phyloP scores from a whole-genome alignment of 2,797 vertebrate genomes.

The Neosilurus mollespiculum region DNA sequence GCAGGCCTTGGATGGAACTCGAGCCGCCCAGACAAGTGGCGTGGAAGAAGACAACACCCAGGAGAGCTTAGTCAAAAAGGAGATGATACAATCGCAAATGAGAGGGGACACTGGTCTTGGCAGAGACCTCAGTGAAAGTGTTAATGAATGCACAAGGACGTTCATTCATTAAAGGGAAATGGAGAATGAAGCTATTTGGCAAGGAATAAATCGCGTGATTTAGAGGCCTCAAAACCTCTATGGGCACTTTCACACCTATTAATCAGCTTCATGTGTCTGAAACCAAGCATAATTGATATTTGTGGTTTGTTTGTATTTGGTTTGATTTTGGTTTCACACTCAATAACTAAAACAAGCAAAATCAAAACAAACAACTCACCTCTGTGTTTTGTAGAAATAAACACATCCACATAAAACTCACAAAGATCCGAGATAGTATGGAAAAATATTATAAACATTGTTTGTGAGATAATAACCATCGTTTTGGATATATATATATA shows the following conservation, averaged over 20 bases:
- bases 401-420: neutral
- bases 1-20: constrained; percentile 16
- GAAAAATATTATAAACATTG: neutral
- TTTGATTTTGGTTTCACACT: neutral
- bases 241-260: constrained; percentile 4
- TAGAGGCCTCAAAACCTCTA: neutral
- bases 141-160: constrained; percentile 40
- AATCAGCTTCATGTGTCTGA: neutral
- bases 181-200: constrained; percentile 16
- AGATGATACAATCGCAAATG: constrained; percentile 27
- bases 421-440: neutral
- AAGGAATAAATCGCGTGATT: constrained; percentile 27
- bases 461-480: neutral
- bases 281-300: neutral
- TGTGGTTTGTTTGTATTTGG: neutral
- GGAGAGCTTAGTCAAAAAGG: constrained; percentile 32
- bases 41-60: constrained; percentile 26
- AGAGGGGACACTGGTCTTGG: constrained; percentile 21
- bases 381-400: neutral
- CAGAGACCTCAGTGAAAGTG: constrained; percentile 17
- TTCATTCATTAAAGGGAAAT: constrained; percentile 24
- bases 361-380: no score
- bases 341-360: neutral
- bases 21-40: constrained; percentile 21
- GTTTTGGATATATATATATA: no score